A percentile compares a stretch with the other conserved stretches of the same genome.
These are phyloP conservation scores for Puffinus mauretanicus DNA, from an alignment of 2,113 vertebrate species.

Conservation along the genomic window DNA sequence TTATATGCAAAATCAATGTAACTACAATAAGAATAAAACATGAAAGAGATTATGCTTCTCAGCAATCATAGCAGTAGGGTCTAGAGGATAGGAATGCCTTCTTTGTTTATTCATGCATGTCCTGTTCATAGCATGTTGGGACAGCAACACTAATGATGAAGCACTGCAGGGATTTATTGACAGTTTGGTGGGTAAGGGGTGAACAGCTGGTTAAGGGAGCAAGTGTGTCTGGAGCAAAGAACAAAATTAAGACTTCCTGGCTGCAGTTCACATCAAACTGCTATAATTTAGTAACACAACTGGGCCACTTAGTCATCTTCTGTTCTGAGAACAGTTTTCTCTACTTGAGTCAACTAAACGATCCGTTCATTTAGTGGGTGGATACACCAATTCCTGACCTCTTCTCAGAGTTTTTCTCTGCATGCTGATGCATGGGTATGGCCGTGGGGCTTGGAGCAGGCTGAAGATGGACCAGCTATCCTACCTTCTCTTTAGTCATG, in stretches of 20 bases:
- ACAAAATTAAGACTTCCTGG: background rate
- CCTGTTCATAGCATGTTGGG: background rate
- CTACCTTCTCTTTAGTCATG: background rate
- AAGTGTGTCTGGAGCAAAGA: background rate
- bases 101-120: background rate
- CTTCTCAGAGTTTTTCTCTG: background rate
- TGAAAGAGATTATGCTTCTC: background rate
- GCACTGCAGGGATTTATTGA: background rate
- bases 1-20: background rate
- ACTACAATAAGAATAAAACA: background rate
- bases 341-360: background rate
- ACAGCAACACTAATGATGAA: background rate
- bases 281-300: background rate
- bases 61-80: background rate
- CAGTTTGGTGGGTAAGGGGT: background rate
- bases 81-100: background rate
- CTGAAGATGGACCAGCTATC: background rate
- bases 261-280: background rate
- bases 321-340: background rate
- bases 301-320: background rate
- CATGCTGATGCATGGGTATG: background rate
- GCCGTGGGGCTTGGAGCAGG: background rate
- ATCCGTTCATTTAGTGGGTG: background rate
- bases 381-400: background rate
- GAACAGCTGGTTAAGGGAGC: background rate